These are phyloP conservation scores for Trachelus iudaicus DNA, from an alignment of 2,888 invertebrate genomes.

Conservation along the genomic window DNA sequence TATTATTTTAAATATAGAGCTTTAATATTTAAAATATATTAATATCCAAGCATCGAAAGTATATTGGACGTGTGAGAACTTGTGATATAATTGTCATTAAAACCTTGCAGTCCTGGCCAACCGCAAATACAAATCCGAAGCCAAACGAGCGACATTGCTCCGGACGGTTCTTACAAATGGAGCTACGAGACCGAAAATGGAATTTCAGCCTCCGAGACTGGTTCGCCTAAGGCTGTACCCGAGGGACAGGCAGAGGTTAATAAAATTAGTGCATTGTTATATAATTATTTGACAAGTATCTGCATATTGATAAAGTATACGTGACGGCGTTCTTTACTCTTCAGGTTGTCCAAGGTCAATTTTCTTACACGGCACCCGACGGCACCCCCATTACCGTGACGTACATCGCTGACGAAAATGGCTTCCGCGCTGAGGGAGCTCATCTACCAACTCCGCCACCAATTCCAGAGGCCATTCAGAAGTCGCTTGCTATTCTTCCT, in stretches of 20 bases:
- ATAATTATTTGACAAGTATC: background rate
- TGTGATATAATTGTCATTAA: background rate
- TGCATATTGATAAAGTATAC: background rate
- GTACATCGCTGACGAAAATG: slow-evolving; percentile 83
- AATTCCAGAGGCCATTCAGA: slow-evolving; percentile 77
- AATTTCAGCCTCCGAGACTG: slow-evolving; percentile 56
- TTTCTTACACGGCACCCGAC: slow-evolving; percentile 81
- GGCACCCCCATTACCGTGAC: slow-evolving; percentile 77
- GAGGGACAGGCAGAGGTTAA: slow-evolving; percentile 51
- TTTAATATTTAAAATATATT: background rate
- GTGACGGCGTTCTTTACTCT: slow-evolving; percentile 15
- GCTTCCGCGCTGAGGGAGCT: slow-evolving; percentile 81
- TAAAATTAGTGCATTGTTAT: background rate
- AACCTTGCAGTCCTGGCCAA: slow-evolving; percentile 33
- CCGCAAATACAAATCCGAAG: slow-evolving; percentile 53
- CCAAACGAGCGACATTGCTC: slow-evolving; percentile 49
- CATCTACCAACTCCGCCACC: slow-evolving; percentile 84
- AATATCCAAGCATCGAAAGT: background rate
- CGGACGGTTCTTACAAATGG: slow-evolving; percentile 55
- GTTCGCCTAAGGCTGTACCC: slow-evolving; percentile 47
- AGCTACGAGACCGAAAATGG: slow-evolving; percentile 63
- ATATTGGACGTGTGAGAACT: background rate
- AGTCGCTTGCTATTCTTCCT: slow-evolving; percentile 68
- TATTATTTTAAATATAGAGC: background rate
- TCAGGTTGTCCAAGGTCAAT: slow-evolving; percentile 81